phyloP scores from a whole-genome alignment of 2,888 invertebrate species.

The Galerucella pusilla region DNA sequence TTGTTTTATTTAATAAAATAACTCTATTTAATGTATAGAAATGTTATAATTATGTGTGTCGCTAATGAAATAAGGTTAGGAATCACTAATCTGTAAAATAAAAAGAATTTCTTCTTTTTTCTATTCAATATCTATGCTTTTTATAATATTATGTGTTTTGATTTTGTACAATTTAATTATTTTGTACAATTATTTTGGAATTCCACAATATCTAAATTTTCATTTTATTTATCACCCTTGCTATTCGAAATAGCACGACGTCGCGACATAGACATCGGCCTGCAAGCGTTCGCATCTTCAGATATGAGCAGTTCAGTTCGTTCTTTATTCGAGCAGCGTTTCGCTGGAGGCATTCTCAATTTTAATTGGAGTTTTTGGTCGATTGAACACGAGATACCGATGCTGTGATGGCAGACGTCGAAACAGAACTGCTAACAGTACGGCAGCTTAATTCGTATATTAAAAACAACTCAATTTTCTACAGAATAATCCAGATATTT shows the following conservation, averaged over 20 bases:
- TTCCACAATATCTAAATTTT: neutral
- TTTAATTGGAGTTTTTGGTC: constrained; percentile 61
- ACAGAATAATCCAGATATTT: too few relatives aligned
- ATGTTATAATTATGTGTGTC: too few relatives aligned
- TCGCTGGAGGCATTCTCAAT: constrained; percentile 53
- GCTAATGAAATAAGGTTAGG: too few relatives aligned
- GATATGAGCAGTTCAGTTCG: constrained; percentile 53
- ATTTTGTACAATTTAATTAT: neutral
- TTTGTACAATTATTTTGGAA: neutral
- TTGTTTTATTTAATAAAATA: too few relatives aligned
- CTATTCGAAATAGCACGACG: constrained; percentile 13
- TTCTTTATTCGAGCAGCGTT: constrained; percentile 51
- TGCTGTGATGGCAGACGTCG: constrained; percentile 54
- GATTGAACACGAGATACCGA: constrained; percentile 56
- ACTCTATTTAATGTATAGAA: too few relatives aligned
- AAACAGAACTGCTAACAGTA: constrained; percentile 51
- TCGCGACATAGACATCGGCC: constrained; percentile 19
- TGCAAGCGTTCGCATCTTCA: constrained; percentile 34
- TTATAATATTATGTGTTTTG: neutral
- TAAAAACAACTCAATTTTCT: neutral
- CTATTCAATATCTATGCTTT: neutral
- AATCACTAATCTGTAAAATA: neutral
- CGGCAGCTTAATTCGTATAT: neutral
- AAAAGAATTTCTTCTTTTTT: neutral
- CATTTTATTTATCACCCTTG: constrained; percentile 14